These are phyloP conservation scores for Latrodectus hesperus DNA, from an alignment of 2,888 invertebrate genomes.

Conservation along the genomic window DNA sequence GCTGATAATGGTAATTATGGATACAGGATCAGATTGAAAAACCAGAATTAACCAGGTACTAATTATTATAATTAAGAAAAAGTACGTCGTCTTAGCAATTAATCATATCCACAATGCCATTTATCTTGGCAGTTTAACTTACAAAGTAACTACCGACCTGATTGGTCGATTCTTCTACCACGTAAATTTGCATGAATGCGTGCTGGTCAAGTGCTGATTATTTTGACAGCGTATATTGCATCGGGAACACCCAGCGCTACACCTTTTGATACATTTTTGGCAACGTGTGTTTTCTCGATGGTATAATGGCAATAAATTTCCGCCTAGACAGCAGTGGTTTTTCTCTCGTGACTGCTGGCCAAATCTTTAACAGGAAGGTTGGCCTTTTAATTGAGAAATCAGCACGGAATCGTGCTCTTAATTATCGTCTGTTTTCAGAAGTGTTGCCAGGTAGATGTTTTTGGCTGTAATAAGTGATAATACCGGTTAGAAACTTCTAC, in stretches of 20 bases:
- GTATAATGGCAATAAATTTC: not conserved
- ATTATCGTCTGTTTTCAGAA: not conserved
- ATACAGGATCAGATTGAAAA: not conserved
- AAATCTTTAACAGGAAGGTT: not conserved
- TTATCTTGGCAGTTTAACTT: not conserved
- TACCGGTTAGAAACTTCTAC: no score
- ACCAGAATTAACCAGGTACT: not conserved
- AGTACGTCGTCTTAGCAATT: not conserved
- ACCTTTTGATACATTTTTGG: not conserved
- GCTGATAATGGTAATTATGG: not conserved
- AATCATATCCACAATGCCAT: not conserved
- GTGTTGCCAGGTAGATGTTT: no score
- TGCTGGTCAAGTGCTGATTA: no score
- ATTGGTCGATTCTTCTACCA: no score
- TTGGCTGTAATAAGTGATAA: no score
- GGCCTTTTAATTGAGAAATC: not conserved
- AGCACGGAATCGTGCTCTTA: conserved; percentile 5
- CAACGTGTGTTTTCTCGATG: not conserved
- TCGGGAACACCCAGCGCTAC: no score
- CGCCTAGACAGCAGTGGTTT: not conserved
- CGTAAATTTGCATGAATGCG: no score
- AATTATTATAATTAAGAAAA: not conserved
- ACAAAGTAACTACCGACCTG: no score
- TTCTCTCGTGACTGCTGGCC: not conserved
- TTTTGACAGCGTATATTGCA: no score